Percentiles rank a stretch among this genome's conserved stretches.
phyloP scores from a whole-genome alignment of 2,888 invertebrate species.

The Chymomyza caudatula region DNA sequence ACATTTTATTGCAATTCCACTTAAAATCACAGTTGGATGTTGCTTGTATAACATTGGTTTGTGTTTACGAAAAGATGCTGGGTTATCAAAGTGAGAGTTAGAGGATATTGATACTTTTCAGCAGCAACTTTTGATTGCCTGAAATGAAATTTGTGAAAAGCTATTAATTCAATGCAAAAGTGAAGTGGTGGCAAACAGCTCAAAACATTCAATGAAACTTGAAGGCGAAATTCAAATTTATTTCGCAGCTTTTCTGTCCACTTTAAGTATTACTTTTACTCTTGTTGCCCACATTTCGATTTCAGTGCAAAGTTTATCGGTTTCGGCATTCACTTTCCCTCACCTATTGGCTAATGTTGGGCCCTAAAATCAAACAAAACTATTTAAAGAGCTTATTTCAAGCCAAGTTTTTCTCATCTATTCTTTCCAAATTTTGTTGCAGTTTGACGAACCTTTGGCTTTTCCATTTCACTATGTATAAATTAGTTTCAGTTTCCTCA shows the following conservation, averaged over 20 bases:
- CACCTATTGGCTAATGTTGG: not conserved
- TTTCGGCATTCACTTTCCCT: not conserved
- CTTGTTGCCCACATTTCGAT: constrained; percentile 17
- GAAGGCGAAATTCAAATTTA: not conserved
- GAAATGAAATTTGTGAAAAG: constrained; percentile 13
- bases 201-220: not conserved
- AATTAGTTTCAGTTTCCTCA: constrained; percentile 44
- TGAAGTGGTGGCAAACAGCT: not conserved
- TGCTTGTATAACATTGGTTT: no score
- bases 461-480: constrained; percentile 19
- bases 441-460: constrained; percentile 26
- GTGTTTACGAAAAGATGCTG: no score
- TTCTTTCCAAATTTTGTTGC: constrained; percentile 13
- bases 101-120: constrained; percentile 38
- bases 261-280: not conserved
- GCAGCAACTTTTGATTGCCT: constrained; percentile 32
- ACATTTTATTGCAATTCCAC: constrained; percentile 49
- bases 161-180: constrained; percentile 48
- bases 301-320: constrained; percentile 39
- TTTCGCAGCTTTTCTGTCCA: constrained; percentile 14
- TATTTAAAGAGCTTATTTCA: constrained; percentile 20
- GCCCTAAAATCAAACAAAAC: not conserved
- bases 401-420: constrained; percentile 9
- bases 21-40: constrained; percentile 39
- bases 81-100: constrained; percentile 11